phyloP scores from a whole-genome alignment of 2,888 invertebrate genomes.

The Dendrolimus houi region DNA sequence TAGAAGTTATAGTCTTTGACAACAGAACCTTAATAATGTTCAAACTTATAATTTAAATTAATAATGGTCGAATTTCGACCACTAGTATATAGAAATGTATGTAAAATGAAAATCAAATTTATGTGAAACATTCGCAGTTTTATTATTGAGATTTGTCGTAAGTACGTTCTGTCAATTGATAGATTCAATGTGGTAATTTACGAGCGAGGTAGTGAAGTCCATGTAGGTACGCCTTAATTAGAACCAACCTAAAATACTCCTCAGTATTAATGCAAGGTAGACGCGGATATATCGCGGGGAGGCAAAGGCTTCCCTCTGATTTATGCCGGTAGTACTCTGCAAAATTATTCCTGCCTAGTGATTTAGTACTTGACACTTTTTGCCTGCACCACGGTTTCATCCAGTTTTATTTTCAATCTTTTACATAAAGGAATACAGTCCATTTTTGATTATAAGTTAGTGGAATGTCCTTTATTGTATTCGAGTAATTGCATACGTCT shows the following conservation, averaged over 20 bases:
- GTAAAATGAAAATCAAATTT: too few relatives aligned
- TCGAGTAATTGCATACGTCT: background rate
- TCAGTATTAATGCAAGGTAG: background rate
- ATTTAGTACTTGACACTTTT: constrained; percentile 51
- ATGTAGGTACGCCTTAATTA: too few relatives aligned
- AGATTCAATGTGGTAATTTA: too few relatives aligned
- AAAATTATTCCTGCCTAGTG: constrained; percentile 55
- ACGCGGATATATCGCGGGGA: background rate
- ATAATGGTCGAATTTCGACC: too few relatives aligned
- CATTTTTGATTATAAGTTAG: background rate
- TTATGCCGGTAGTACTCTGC: constrained; percentile 17
- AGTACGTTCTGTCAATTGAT: too few relatives aligned
- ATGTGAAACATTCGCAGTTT: too few relatives aligned
- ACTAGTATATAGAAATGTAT: too few relatives aligned
- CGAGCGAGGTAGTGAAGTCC: too few relatives aligned
- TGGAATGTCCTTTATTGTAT: background rate
- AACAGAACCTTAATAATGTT: too few relatives aligned
- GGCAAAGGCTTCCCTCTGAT: background rate
- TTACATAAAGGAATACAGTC: background rate
- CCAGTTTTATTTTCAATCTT: background rate
- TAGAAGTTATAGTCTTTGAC: too few relatives aligned
- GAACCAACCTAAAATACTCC: background rate
- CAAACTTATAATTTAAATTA: too few relatives aligned
- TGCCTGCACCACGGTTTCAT: constrained; percentile 28
- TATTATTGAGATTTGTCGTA: too few relatives aligned